phyloP scores from a whole-genome alignment of 1,140 invertebrate genomes.

The Nasonia vitripennis region DNA sequence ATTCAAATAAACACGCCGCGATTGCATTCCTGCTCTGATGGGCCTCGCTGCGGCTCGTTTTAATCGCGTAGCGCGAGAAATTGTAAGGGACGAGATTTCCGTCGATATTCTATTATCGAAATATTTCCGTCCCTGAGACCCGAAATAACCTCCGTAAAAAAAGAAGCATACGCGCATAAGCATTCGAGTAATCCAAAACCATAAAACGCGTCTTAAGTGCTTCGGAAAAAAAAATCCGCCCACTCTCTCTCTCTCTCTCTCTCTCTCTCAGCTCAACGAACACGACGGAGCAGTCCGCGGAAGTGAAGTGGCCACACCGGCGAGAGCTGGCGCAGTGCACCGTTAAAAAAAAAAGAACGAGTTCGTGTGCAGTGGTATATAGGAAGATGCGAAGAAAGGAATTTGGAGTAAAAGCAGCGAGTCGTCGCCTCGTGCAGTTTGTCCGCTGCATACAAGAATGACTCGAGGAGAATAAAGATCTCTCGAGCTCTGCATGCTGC shows the following conservation, averaged over 20 bases:
- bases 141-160: neutral
- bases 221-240: neutral
- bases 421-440: neutral
- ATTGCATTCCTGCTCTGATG: neutral
- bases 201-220: neutral
- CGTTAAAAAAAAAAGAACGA: neutral
- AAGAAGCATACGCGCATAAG: neutral
- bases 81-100: neutral
- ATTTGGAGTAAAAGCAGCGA: slow-evolving; percentile 13
- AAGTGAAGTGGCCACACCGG: slow-evolving; percentile 2
- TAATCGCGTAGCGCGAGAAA: neutral
- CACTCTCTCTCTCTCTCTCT: neutral
- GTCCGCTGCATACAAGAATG: too few species aligned
- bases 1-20: slow-evolving; percentile 5
- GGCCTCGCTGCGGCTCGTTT: neutral
- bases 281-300: neutral
- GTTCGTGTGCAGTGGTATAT: neutral
- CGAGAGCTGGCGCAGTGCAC: neutral
- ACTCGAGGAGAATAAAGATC: neutral
- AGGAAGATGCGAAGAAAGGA: slow-evolving; percentile 8
- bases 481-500: neutral
- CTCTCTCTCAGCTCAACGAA: neutral
- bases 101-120: neutral
- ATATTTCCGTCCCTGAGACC: neutral
- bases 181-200: neutral